Evolutionary conservation across 2,888 invertebrate genomes (phyloP).

Genomic region (Ametastegia equiseti): DNA sequence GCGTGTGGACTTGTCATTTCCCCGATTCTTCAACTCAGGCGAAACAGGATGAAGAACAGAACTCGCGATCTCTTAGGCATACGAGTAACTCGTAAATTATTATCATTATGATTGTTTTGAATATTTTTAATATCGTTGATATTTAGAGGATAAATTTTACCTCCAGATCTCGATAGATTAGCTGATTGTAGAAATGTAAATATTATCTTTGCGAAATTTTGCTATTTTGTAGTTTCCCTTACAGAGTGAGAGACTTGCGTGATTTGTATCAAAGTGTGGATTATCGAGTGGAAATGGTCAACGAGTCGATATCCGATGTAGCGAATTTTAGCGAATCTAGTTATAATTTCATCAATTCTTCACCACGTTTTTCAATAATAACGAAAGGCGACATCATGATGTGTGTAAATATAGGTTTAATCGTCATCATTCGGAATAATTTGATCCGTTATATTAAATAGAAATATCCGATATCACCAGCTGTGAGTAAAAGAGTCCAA

Average conservation of each 20-base stretch:
- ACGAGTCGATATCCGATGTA: too few species aligned
- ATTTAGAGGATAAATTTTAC: not conserved
- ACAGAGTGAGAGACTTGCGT: too few species aligned
- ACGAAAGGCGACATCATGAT: not conserved
- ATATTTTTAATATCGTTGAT: too few species aligned
- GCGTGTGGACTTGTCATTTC: constrained; percentile 77
- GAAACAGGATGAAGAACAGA: constrained; percentile 20
- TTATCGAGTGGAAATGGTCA: too few species aligned
- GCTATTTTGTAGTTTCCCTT: too few species aligned
- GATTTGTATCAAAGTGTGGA: too few species aligned
- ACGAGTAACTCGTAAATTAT: not conserved
- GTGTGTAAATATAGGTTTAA: constrained; percentile 29
- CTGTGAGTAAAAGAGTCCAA: not conserved
- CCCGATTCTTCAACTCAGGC: not conserved
- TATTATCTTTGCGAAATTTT: too few species aligned
- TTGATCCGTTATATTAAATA: too few species aligned
- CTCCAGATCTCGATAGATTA: not conserved
- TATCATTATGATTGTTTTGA: too few species aligned
- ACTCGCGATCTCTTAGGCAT: constrained; percentile 45
- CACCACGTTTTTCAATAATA: not conserved
- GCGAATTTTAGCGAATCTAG: not conserved
- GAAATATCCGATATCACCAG: not conserved
- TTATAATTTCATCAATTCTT: not conserved
- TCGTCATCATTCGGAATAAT: not conserved
- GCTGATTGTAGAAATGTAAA: not conserved